Base-by-base conservation (phyloP, 2,113 vertebrate species). In the Thamnophis sirtalis region DNA sequence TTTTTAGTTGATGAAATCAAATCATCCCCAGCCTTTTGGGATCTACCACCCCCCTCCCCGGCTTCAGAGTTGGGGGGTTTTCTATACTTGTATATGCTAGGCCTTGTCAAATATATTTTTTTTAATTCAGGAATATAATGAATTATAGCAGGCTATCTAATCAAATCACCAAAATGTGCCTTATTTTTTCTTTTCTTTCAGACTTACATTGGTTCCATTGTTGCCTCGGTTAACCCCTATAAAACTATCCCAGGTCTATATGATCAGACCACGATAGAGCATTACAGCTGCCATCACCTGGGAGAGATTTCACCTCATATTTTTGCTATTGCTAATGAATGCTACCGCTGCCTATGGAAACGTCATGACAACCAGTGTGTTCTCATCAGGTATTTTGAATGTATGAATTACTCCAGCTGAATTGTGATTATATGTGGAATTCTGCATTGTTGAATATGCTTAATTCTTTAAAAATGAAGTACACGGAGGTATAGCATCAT, bases 171-270 rank as follows among this genome's bases (percentile, higher is more conserved):
- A 53, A 88, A 63, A 63, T 90, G 38, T 89, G 0, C 94, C 88
- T 93, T 87, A 55, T 28, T 90, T 91, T 94, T 91, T 94, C 87
- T 94, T 89, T 93, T 24, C 87, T 94, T 96, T 0, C 97, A 99
- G 99, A 99, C 99, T 0, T 99, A 99, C 97, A 99, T 99, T 2
- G 99, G 99, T 84, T 99, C 99, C 28, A 99, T 99, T 93, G 97
- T 99, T 54, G 98, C 98, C 19, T 98, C 99, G 0, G 98, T 99
- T 93, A 99, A 99, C 96, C 99, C 99, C 0, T 99, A 99, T 97
- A 98, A 98, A 97, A 93, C 95, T 54, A 98, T 99, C 33, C 91
- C 98, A 0, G 98, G 98, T 13, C 97, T 99, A 86, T 99, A 99
- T 1, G 98, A 99, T 63, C 28, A 24, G 0, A 9, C 96, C 0